These are phyloP conservation scores for Remorina albescens DNA, from an alignment of 2,797 vertebrate species.

Conservation along the genomic window DNA sequence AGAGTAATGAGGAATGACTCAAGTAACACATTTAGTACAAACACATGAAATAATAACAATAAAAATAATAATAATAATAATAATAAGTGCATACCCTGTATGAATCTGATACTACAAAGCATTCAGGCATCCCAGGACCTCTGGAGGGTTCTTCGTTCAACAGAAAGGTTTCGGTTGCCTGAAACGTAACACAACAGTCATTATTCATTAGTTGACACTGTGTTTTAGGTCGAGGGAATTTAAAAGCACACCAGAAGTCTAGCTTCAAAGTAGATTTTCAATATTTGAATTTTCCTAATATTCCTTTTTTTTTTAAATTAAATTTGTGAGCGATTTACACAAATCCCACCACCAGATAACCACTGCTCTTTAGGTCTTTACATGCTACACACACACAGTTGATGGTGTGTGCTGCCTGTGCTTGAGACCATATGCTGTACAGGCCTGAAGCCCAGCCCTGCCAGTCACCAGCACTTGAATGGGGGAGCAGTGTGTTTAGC, in stretches of 20 bases:
- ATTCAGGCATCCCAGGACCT: slow-evolving; percentile 88
- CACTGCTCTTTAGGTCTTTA: slow-evolving; percentile 21
- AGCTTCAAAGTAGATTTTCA: slow-evolving; percentile 25
- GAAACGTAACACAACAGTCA: slow-evolving; percentile 82
- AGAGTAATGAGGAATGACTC: slow-evolving; percentile 79
- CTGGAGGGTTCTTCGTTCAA: slow-evolving; percentile 88
- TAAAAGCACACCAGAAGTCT: slow-evolving; percentile 43
- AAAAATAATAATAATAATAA: slow-evolving; percentile 71
- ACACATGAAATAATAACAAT: slow-evolving; percentile 66
- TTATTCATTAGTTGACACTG: slow-evolving; percentile 51
- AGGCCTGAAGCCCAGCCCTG: slow-evolving; percentile 64
- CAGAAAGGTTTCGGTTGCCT: slow-evolving; percentile 88
- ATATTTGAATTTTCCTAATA: slow-evolving; percentile 35
- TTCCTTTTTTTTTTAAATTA: slow-evolving; percentile 24
- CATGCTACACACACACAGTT: slow-evolving; percentile 13
- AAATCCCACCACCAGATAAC: slow-evolving; percentile 47
- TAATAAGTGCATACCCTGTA: slow-evolving; percentile 86
- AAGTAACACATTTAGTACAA: slow-evolving; percentile 78
- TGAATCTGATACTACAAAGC: slow-evolving; percentile 89
- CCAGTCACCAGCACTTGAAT: slow-evolving; percentile 64
- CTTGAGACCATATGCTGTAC: slow-evolving; percentile 56
- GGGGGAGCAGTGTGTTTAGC: slow-evolving; percentile 63
- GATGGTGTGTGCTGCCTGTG: slow-evolving; percentile 42
- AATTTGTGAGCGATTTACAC: slow-evolving; percentile 38
- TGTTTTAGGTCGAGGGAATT: slow-evolving; percentile 36